Conservation (phyloP, 2,113 vertebrate species). For the Nyctereutes procyonoides region DNA sequence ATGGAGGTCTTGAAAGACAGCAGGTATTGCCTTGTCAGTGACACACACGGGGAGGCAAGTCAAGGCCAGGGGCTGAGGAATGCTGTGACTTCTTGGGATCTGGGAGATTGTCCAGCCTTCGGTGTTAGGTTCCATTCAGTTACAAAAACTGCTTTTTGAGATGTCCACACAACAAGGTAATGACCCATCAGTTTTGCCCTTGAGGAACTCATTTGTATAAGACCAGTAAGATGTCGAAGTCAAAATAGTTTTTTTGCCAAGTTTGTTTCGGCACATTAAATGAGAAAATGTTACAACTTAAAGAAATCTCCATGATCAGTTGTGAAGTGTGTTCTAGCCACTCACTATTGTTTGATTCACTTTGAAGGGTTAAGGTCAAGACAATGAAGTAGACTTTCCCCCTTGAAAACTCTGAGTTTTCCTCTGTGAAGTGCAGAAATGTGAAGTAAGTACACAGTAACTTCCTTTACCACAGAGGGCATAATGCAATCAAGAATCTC, state of each 20-base stretch:
- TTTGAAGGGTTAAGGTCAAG: neutral
- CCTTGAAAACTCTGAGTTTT: neutral
- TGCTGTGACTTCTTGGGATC: neutral
- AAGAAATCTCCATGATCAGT: neutral
- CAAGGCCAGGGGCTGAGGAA: too few relatives aligned
- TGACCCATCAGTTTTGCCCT: neutral
- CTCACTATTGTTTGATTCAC: neutral
- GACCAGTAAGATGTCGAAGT: neutral
- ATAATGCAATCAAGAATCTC: neutral
- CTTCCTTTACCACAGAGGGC: neutral
- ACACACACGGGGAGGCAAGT: accelerated
- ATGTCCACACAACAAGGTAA: neutral
- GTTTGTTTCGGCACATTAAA: neutral
- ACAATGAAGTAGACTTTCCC: neutral
- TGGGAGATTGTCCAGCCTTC: neutral
- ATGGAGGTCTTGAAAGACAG: neutral
- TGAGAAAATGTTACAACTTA: neutral
- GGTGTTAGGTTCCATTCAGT: neutral
- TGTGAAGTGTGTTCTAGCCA: neutral
- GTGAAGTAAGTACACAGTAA: neutral
- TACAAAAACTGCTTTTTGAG: neutral
- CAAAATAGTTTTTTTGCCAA: neutral
- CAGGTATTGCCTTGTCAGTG: neutral
- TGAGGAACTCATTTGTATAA: neutral
- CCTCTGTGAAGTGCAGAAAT: neutral